Evolutionary conservation across 1,140 invertebrate species (phyloP).

Genomic region (Camponotus floridanus): DNA sequence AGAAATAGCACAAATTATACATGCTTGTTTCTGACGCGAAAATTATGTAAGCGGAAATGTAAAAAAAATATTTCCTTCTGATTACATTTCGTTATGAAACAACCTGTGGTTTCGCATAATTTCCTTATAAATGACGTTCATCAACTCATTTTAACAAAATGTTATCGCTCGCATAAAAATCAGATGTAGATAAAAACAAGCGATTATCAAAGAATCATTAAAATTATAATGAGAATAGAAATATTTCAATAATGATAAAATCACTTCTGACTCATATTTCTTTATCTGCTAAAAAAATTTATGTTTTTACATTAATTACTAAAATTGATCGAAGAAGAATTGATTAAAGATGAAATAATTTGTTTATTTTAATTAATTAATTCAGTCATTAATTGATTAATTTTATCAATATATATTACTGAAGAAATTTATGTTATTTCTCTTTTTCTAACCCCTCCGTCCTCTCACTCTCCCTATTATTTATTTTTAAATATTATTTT

Average conservation of each 20-base stretch:
- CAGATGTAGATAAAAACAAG: background rate
- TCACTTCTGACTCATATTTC: background rate
- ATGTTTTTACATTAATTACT: no score
- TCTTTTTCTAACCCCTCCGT: background rate
- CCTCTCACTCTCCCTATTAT: no score
- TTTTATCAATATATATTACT: background rate
- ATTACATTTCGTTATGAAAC: background rate
- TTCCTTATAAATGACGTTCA: background rate
- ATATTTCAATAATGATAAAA: background rate
- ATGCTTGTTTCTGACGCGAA: background rate
- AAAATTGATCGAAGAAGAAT: no score
- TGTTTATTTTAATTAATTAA: background rate
- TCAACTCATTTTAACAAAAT: background rate
- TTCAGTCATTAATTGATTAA: background rate
- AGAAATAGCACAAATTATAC: background rate
- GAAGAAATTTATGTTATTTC: background rate
- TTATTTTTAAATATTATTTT: no score
- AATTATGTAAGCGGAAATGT: constrained; percentile 5
- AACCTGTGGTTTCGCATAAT: background rate
- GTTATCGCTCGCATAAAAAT: background rate
- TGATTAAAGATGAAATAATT: background rate
- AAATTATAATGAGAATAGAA: background rate
- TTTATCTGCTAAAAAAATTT: background rate
- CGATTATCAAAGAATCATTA: background rate
- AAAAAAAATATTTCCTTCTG: background rate